phyloP scores from a whole-genome alignment of 2,113 vertebrate species.

The Serinus canaria region DNA sequence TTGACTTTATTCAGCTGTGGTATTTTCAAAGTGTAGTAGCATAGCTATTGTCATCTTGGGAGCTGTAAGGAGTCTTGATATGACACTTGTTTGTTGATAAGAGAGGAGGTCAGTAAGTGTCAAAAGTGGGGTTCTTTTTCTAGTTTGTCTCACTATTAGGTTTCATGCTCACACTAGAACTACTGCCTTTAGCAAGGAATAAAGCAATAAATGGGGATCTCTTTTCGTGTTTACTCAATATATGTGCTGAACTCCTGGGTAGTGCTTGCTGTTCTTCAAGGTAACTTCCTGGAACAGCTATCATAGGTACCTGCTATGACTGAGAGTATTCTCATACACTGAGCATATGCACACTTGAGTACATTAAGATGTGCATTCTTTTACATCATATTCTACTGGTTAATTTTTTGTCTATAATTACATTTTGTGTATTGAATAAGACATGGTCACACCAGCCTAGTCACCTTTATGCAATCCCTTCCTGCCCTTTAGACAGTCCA shows the following conservation, averaged over 20 bases:
- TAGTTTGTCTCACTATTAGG: background rate
- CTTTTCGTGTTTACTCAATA: background rate
- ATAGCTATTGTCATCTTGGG: background rate
- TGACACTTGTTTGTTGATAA: background rate
- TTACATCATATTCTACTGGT: background rate
- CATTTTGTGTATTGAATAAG: background rate
- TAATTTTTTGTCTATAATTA: background rate
- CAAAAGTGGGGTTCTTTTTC: background rate
- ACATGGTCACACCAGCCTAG: background rate
- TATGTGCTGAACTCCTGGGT: background rate
- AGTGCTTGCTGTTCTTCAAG: background rate
- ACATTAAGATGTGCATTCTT: background rate
- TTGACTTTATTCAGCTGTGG: background rate
- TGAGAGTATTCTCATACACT: background rate
- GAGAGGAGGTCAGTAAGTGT: background rate
- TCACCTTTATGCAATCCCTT: background rate
- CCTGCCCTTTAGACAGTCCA: background rate
- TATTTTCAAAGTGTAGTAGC: background rate
- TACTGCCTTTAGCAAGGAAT: background rate
- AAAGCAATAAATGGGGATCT: background rate
- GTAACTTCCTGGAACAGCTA: background rate
- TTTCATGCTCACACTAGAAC: background rate
- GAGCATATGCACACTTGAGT: accelerated
- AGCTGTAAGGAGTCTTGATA: background rate
- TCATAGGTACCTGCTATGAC: background rate